Conservation (phyloP, 2,113 vertebrate species). For the Heloderma charlesbogerti region DNA sequence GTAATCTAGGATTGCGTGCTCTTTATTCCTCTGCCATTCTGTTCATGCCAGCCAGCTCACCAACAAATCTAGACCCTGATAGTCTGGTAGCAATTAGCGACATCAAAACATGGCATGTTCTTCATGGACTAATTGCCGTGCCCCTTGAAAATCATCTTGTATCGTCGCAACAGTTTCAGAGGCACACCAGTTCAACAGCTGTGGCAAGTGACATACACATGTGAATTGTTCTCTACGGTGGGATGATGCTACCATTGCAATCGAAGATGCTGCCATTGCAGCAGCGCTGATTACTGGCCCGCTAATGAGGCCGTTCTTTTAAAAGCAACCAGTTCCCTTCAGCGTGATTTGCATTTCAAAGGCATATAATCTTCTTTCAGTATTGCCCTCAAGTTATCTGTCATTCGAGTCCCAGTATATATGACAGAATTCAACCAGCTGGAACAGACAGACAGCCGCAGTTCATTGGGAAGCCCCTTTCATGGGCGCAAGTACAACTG, state of each 20-base stretch:
- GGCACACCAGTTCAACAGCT: not conserved
- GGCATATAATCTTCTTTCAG: not conserved
- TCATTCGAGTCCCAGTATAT: not conserved
- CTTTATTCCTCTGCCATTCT: slow-evolving; percentile 14
- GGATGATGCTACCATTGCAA: not conserved
- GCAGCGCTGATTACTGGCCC: not conserved
- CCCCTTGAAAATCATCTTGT: not conserved
- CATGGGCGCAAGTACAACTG: not conserved
- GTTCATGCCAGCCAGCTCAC: slow-evolving; percentile 4
- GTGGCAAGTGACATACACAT: not conserved
- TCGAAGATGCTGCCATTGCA: not conserved
- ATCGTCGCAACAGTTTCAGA: slow-evolving; percentile 10
- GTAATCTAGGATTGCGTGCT: not conserved
- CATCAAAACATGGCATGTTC: not conserved
- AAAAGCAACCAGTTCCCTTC: slow-evolving; percentile 12
- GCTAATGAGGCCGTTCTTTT: not conserved
- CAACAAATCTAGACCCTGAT: not conserved
- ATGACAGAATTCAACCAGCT: not conserved
- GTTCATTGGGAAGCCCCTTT: not conserved
- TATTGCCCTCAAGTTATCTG: slow-evolving; percentile 1
- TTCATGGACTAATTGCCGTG: not conserved
- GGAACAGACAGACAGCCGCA: not conserved
- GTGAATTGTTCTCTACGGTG: not conserved
- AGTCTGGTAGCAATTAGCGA: slow-evolving; percentile 15
- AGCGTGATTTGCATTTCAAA: slow-evolving; percentile 26